Evolutionary conservation across 2,888 invertebrate species (phyloP), one percentile per base, ranked within the genome.

Genomic region (Ischnura elegans): DNA sequence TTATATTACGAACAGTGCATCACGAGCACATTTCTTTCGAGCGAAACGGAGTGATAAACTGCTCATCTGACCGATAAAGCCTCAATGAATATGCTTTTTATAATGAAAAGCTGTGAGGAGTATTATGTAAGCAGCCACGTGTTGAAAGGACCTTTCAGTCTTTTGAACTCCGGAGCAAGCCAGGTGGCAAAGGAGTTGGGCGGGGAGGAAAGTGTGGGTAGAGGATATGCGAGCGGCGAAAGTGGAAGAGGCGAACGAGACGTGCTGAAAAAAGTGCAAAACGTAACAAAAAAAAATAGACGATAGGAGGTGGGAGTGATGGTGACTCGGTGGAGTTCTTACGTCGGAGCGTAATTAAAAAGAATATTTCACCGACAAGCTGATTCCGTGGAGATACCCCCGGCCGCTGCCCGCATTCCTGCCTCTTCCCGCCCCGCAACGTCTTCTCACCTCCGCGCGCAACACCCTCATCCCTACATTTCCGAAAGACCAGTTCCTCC

Each of bases 331-430:
- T 86, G 16, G 86, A 45, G 86, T 86, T 86, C 46, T 45, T 8
- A 86, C 86, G 86, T 46, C 45, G 86, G 25, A 16, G 86, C 86
- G 86, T 86, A 86, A 86, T 86, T 86, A 86, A 86, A 86, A 86
- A 25, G 86, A 86, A 86, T 86, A 86, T 86, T 86, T 86, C 86
- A 86, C 86, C 86, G 86, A 86, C 86, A 86, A 45, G 86, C 86
- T 45, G 86, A 86, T 86, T 86, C 86, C 86, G 86, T 86, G 45
- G 45, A 86, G 86, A 86, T 86, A 86, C 45, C 36, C 86, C 86
- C n/a, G n/a, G n/a, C n/a, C n/a, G 86, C 0, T 86, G 86, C 86
- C 86, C 45, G 45, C 86, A 86, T 86, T 86, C 86, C 46, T 86
- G 6, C 46, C 45, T n/a, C 46, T 3, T 10, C 45, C 86, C 46